Percentiles rank a stretch among this genome's conserved stretches.
Evolutionary conservation across 2,797 vertebrate genomes (phyloP).

Genomic region (Clarias pachynema): DNA sequence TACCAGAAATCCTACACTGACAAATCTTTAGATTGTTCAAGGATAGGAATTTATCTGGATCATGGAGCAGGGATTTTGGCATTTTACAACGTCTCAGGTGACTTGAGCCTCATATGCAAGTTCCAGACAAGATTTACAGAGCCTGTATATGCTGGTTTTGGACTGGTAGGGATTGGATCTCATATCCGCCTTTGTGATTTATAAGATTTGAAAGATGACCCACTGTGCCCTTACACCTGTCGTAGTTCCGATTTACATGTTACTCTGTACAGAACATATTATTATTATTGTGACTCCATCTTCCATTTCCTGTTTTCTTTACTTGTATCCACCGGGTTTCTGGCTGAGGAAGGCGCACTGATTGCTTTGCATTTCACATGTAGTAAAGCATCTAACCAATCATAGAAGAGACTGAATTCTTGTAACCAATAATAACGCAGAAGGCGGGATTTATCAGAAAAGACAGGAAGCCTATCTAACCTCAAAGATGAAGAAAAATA

Average conservation of each 20-base stretch:
- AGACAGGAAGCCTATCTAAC: too few species aligned
- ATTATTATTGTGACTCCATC: neutral
- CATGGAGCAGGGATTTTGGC: conserved; percentile 48
- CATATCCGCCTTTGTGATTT: conserved; percentile 26
- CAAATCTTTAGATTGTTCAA: conserved; percentile 11
- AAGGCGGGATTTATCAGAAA: too few species aligned
- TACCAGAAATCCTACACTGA: neutral
- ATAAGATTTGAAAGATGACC: neutral
- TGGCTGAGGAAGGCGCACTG: too few species aligned
- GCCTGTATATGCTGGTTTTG: conserved; percentile 51
- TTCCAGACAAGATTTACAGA: conserved; percentile 41
- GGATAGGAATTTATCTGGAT: conserved; percentile 50
- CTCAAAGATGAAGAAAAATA: too few species aligned
- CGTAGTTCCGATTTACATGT: neutral
- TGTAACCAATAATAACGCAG: too few species aligned
- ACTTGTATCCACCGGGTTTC: too few species aligned
- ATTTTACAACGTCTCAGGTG: conserved; percentile 48
- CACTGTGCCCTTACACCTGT: neutral
- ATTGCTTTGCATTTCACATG: too few species aligned
- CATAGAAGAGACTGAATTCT: too few species aligned
- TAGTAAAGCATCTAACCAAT: too few species aligned
- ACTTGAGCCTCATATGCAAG: conserved; percentile 44
- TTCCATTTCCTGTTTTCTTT: too few species aligned
- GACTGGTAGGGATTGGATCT: conserved; percentile 39
- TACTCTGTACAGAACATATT: neutral